Percentiles rank a stretch among this genome's conserved stretches.
These are phyloP conservation scores for Azorinus chamasolen DNA, from an alignment of 2,888 invertebrate genomes.

Conservation along the genomic window DNA sequence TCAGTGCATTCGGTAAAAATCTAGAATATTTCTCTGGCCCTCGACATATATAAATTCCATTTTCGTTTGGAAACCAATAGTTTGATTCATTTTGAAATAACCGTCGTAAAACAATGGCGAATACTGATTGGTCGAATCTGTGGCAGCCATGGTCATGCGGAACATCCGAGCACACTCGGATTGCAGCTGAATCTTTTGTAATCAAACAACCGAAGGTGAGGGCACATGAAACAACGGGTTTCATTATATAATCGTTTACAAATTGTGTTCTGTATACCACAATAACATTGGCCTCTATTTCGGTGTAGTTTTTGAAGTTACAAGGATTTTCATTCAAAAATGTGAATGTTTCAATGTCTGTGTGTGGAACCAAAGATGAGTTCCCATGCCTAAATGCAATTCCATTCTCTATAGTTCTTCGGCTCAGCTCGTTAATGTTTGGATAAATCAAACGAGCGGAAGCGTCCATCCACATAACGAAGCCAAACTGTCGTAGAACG, in stretches of 20 bases:
- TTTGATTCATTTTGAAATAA: neutral
- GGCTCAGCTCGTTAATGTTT: constrained; percentile 35
- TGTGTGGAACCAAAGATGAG: constrained; percentile 43
- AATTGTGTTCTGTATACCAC: constrained; percentile 49
- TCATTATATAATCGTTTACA: constrained; percentile 48
- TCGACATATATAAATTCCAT: constrained; percentile 9
- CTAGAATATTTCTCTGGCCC: neutral
- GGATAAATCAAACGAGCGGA: constrained; percentile 48
- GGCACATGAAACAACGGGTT: constrained; percentile 63
- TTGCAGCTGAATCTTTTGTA: constrained; percentile 24
- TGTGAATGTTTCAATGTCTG: constrained; percentile 42
- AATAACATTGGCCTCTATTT: constrained; percentile 58
- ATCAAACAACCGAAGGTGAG: constrained; percentile 56
- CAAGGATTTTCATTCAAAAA: constrained; percentile 52
- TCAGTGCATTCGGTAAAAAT: no score
- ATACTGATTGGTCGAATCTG: constrained; percentile 62
- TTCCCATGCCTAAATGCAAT: constrained; percentile 41
- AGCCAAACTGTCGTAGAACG: constrained; percentile 41
- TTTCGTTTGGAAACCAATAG: constrained; percentile 6
- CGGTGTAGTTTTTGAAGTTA: constrained; percentile 39
- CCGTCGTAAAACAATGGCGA: constrained; percentile 47
- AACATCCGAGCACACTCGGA: constrained; percentile 7
- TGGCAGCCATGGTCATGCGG: constrained; percentile 51
- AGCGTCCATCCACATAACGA: constrained; percentile 65
- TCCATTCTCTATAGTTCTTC: constrained; percentile 36